phyloP scores from a whole-genome alignment of 2,888 invertebrate species.

The Apamea monoglypha region DNA sequence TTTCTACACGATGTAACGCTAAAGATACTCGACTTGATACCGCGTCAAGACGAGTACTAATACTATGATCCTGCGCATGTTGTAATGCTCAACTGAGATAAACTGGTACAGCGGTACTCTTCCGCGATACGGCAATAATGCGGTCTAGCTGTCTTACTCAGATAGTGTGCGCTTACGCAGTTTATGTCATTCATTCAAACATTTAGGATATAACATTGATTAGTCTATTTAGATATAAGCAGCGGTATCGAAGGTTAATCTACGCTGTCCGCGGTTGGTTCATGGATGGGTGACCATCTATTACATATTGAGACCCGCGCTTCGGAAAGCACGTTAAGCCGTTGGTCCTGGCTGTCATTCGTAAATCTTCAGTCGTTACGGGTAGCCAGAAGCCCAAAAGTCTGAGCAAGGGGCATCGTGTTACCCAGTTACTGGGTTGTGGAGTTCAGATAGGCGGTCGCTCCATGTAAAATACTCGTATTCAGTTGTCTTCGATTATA shows the following conservation, averaged over 20 bases:
- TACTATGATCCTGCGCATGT: conserved; percentile 50
- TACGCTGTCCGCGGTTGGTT: not conserved
- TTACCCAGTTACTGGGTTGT: not conserved
- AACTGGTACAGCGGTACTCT: conserved; percentile 42
- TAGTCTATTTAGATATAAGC: not conserved
- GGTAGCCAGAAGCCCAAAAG: not conserved
- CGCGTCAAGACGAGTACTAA: conserved; percentile 25
- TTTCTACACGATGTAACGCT: not conserved
- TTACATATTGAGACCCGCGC: not conserved
- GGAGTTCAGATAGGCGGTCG: not conserved
- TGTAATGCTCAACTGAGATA: conserved; percentile 45
- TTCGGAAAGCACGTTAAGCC: not conserved
- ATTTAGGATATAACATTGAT: not conserved
- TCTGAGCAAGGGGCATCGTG: not conserved
- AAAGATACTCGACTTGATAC: conserved; percentile 8
- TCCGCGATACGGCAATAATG: conserved; percentile 45
- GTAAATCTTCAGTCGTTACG: not conserved
- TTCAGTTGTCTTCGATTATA: not conserved
- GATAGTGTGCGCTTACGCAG: not conserved
- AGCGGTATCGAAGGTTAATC: not conserved
- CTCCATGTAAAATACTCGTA: not conserved
- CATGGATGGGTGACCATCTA: not conserved
- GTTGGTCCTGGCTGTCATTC: not conserved
- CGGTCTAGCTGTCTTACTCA: conserved; percentile 19
- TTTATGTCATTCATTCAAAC: not conserved